phyloP scores from a whole-genome alignment of 2,797 vertebrate genomes.

The Esox masquinongy region DNA sequence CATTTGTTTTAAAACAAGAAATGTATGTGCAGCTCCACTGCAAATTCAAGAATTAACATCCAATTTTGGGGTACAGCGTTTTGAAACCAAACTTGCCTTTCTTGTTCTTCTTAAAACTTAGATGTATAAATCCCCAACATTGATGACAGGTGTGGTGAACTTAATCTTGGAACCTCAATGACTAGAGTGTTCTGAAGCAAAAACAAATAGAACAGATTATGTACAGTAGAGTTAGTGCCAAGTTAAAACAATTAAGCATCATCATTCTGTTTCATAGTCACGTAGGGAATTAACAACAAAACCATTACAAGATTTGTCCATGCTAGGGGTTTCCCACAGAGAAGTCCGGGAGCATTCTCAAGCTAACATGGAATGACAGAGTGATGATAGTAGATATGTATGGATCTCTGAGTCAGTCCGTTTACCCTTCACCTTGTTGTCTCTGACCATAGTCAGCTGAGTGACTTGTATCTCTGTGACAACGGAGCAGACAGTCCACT shows the following conservation, averaged over 20 bases:
- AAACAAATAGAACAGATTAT: neutral
- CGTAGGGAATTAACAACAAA: constrained; percentile 14
- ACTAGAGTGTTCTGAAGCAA: neutral
- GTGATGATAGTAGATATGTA: neutral
- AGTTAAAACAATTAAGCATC: neutral
- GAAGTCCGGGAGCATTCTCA: neutral
- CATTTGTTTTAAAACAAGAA: too few relatives aligned
- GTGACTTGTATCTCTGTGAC: constrained; percentile 37
- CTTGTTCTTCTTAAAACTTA: too few relatives aligned
- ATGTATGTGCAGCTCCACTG: too few relatives aligned
- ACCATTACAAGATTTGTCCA: constrained; percentile 42
- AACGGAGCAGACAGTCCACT: constrained; percentile 37
- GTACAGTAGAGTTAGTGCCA: neutral
- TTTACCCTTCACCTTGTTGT: neutral
- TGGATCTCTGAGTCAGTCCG: too few relatives aligned
- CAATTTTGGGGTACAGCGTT: too few relatives aligned
- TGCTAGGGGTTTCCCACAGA: constrained; percentile 38
- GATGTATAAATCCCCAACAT: too few relatives aligned
- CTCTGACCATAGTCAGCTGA: neutral
- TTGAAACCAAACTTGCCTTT: too few relatives aligned
- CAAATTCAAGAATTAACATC: too few relatives aligned
- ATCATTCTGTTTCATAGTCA: neutral
- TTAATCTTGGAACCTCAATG: neutral
- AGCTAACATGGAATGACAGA: neutral
- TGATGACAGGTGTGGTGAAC: neutral